Evolutionary conservation across 2,797 vertebrate genomes (phyloP).

Genomic region (Melopsittacus undulatus): DNA sequence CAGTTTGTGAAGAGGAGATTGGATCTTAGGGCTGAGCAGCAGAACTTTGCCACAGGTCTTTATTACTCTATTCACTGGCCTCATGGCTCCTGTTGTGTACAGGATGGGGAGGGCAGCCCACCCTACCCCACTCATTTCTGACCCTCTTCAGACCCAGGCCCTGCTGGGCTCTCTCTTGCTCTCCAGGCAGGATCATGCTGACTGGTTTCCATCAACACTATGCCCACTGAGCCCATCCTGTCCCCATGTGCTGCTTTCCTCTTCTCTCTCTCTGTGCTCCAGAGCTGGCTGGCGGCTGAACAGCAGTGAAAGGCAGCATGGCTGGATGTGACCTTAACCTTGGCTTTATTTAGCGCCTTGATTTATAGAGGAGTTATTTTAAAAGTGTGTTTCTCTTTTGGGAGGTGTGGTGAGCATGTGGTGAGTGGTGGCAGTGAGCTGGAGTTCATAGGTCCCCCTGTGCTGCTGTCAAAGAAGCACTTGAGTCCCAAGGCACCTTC

Average conservation of each 20-base stretch:
- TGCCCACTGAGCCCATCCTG: not conserved
- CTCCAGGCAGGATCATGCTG: not conserved
- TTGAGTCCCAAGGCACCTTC: not conserved
- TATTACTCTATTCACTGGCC: not conserved
- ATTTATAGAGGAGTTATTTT: constrained; percentile 65
- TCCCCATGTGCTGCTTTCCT: not conserved
- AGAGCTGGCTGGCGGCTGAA: not conserved
- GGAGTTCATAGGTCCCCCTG: not conserved
- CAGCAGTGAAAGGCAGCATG: constrained; percentile 13
- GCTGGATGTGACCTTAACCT: constrained; percentile 59
- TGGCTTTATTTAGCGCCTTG: constrained; percentile 59
- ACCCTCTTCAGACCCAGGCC: not conserved
- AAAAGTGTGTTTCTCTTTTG: constrained; percentile 7
- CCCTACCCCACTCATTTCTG: not conserved
- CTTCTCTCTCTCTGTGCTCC: not conserved
- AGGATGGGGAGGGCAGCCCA: not conserved
- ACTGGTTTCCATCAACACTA: not conserved
- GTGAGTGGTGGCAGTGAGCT: not conserved
- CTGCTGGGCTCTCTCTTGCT: not conserved
- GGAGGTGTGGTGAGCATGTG: constrained; percentile 16
- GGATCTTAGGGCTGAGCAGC: not conserved
- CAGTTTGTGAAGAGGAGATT: not conserved
- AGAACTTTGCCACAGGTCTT: not conserved
- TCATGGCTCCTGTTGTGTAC: not conserved
- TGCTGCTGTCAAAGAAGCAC: constrained; percentile 25